phyloP scores from a whole-genome alignment of 2,797 vertebrate species.

The Cossypha niveicapilla region DNA sequence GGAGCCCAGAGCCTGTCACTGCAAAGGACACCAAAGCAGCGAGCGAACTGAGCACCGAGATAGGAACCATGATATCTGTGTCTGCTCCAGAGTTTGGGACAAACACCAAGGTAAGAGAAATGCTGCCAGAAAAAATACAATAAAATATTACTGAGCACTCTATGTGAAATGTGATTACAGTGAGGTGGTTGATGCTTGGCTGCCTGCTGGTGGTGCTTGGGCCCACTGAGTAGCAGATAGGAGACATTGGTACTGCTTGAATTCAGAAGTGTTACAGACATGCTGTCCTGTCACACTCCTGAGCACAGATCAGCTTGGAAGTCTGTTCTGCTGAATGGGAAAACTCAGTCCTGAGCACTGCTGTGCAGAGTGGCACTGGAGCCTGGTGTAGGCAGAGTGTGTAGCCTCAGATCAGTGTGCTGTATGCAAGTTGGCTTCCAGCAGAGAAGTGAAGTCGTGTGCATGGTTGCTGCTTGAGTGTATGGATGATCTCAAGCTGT shows the following conservation, averaged over 20 bases:
- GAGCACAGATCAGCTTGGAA: neutral
- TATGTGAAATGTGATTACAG: neutral
- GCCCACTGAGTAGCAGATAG: neutral
- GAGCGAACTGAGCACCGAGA: conserved; percentile 87
- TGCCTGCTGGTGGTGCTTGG: neutral
- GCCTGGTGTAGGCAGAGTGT: neutral
- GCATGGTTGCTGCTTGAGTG: neutral
- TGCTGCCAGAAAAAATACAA: neutral
- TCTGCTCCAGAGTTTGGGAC: conserved; percentile 88
- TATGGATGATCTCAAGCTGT: neutral
- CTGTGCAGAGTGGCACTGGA: neutral
- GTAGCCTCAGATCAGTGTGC: neutral
- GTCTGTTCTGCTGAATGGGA: neutral
- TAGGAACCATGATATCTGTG: conserved; percentile 95
- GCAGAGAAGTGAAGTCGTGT: neutral
- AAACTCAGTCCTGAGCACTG: neutral
- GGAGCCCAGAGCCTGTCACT: conserved; percentile 84
- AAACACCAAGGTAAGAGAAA: conserved; percentile 84
- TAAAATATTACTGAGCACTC: neutral
- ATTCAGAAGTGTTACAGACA: neutral
- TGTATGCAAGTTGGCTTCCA: neutral
- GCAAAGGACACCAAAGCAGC: conserved; percentile 82
- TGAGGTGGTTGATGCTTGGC: neutral
- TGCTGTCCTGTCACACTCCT: neutral
- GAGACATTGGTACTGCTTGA: neutral